These are phyloP conservation scores for Muschampia plurimacula DNA, from an alignment of 2,888 invertebrate genomes.

Conservation along the genomic window DNA sequence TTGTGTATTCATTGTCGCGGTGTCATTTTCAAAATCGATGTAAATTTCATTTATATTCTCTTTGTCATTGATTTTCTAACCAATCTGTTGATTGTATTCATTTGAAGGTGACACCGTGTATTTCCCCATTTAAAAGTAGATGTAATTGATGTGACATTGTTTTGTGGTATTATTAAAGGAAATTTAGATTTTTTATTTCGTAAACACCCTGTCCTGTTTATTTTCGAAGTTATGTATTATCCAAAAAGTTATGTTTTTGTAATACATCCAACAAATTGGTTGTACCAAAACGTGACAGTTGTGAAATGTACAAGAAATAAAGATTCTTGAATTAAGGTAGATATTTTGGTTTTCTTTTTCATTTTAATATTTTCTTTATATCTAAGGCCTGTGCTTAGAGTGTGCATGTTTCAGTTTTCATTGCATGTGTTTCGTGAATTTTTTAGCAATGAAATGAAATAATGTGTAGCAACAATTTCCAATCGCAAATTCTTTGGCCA, in stretches of 20 bases:
- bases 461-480: slow-evolving; percentile 49
- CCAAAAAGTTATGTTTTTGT: slow-evolving; percentile 41
- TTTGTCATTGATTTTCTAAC: slow-evolving; percentile 35
- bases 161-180: slow-evolving; percentile 42
- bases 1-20: slow-evolving; percentile 60
- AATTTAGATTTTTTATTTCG: slow-evolving; percentile 44
- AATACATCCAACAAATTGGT: slow-evolving; percentile 53
- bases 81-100: slow-evolving; percentile 11
- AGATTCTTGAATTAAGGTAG: slow-evolving; percentile 74
- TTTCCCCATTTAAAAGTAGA: slow-evolving; percentile 6
- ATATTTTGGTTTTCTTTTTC: slow-evolving; percentile 72
- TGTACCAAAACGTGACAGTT: slow-evolving; percentile 73
- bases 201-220: slow-evolving; percentile 38
- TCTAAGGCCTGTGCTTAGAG: slow-evolving; percentile 63
- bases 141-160: slow-evolving; percentile 56
- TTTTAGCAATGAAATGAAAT: slow-evolving; percentile 15
- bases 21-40: slow-evolving; percentile 68
- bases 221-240: slow-evolving; percentile 33
- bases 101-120: slow-evolving; percentile 11
- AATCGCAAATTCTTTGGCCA: slow-evolving; percentile 33
- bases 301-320: slow-evolving; percentile 82
- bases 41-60: slow-evolving; percentile 34
- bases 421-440: slow-evolving; percentile 62
- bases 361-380: slow-evolving; percentile 49
- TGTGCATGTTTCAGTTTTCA: slow-evolving; percentile 72